Conservation (phyloP, 1,140 invertebrate species). For the Philopotamus ludificatus region DNA sequence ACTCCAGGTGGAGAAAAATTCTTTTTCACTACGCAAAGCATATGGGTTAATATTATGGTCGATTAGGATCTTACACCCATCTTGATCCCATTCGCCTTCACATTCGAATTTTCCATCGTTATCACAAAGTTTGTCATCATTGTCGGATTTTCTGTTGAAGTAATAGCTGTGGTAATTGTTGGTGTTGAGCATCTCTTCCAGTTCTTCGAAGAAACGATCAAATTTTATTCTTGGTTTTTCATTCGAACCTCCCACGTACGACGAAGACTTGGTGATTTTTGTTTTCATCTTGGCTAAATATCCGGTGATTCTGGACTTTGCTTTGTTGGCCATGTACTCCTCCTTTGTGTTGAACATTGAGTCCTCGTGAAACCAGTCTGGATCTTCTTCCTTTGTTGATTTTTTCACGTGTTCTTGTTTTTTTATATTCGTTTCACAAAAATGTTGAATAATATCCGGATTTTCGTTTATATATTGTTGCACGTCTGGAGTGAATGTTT, state of each 20-base stretch:
- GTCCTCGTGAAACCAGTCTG: not conserved
- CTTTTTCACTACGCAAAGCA: not conserved
- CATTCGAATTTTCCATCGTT: not conserved
- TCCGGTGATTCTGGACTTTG: not conserved
- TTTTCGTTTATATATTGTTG: too few species aligned
- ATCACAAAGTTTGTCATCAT: not conserved
- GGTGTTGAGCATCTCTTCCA: not conserved
- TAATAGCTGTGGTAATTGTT: not conserved
- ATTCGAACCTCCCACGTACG: not conserved
- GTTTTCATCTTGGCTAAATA: not conserved
- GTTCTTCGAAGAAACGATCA: not conserved
- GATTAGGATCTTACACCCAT: not conserved
- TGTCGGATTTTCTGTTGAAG: not conserved
- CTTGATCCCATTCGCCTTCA: constrained; percentile 6
- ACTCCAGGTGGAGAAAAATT: not conserved
- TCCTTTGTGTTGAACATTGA: not conserved
- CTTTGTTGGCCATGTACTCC: not conserved
- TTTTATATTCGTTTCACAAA: too few species aligned
- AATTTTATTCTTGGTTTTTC: not conserved
- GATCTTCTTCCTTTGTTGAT: not conserved
- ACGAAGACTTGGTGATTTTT: not conserved
- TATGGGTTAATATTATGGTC: not conserved
- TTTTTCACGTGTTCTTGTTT: too few species aligned
- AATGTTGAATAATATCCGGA: too few species aligned
- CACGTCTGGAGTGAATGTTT: too few species aligned